Conservation (phyloP, 2,113 vertebrate species). For the Acrocephalus kingi region DNA sequence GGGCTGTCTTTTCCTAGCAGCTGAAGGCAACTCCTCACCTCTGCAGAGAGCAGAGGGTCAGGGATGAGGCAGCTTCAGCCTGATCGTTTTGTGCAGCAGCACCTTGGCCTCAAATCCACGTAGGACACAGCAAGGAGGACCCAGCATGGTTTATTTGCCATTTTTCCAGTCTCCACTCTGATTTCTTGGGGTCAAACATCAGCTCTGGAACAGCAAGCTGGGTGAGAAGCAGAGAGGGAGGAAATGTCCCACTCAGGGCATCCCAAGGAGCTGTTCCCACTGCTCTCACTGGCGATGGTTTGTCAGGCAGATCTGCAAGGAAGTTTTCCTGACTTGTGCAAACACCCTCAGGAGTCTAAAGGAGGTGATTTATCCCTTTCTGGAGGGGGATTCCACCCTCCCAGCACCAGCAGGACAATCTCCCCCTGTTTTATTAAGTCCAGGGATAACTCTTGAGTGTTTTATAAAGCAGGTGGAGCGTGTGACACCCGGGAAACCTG, state of each 20-base stretch:
- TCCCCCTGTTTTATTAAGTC: neutral
- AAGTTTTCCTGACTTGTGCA: neutral
- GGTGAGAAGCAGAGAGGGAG: neutral
- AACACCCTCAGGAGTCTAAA: neutral
- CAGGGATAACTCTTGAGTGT: neutral
- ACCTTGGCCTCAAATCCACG: neutral
- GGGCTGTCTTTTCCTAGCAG: neutral
- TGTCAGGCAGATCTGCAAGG: neutral
- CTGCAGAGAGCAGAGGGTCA: neutral
- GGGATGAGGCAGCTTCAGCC: neutral
- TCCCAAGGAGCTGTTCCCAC: neutral
- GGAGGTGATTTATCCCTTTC: neutral
- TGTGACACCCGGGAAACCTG: neutral
- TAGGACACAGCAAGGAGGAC: neutral
- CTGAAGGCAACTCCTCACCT: neutral
- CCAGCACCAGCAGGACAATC: neutral
- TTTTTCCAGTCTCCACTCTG: neutral
- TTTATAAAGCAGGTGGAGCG: neutral
- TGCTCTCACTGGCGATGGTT: accelerated
- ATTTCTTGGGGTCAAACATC: neutral
- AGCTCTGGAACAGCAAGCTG: neutral
- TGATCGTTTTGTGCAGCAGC: neutral
- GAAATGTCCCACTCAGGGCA: neutral
- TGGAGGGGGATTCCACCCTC: neutral
- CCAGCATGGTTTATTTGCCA: accelerated